phyloP scores from a whole-genome alignment of 2,797 vertebrate genomes.

The Glyptemys insculpta region DNA sequence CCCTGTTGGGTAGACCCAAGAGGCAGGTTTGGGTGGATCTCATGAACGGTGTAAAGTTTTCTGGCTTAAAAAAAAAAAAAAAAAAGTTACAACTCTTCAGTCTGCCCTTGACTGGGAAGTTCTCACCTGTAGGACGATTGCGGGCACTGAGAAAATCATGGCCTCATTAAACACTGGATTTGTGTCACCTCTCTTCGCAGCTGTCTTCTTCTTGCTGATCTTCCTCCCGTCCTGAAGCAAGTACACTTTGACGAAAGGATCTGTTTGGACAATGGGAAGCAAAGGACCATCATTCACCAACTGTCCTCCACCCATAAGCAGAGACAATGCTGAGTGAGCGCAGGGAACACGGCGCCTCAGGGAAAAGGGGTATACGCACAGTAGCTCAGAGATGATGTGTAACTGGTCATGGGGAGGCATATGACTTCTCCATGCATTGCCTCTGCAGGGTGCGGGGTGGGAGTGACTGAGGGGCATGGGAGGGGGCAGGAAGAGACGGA shows the following conservation, averaged over 20 bases:
- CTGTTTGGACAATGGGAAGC: constrained; percentile 72
- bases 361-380: neutral
- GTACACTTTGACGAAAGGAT: constrained; percentile 98
- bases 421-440: too few relatives aligned
- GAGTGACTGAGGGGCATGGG: too few relatives aligned
- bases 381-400: neutral
- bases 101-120: neutral
- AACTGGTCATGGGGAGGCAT: too few relatives aligned
- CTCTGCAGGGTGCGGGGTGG: too few relatives aligned
- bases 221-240: constrained; percentile 97
- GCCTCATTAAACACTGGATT: constrained; percentile 98
- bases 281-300: accelerated
- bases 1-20: neutral
- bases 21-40: neutral
- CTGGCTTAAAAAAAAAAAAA: neutral
- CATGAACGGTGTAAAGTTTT: neutral
- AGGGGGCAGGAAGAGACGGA: too few relatives aligned
- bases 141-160: constrained; percentile 99
- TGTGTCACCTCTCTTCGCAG: constrained; percentile 92
- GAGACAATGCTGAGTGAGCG: neutral
- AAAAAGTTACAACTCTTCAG: neutral
- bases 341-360: neutral
- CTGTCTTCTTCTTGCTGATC: constrained; percentile 99
- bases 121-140: constrained; percentile 92
- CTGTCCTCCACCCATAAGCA: neutral